phyloP scores from a whole-genome alignment of 2,113 vertebrate species.

The Anguilla rostrata region DNA sequence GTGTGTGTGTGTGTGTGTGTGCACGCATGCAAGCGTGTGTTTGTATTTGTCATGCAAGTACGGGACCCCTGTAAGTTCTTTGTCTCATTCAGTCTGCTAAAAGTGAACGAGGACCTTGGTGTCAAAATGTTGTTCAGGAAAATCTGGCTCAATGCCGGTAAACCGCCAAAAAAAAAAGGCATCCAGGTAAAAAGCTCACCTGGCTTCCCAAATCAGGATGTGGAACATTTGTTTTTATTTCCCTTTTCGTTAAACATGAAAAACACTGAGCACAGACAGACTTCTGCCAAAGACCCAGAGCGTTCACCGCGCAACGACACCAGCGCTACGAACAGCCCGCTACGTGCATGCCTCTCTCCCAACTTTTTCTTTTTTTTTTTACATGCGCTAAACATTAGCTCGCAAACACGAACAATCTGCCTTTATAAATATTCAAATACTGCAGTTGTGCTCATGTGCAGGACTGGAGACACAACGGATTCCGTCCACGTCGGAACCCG shows the following conservation, averaged over 20 bases:
- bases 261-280: neutral
- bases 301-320: neutral
- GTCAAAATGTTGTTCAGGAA: neutral
- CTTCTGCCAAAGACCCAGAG: neutral
- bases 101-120: neutral
- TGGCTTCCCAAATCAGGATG: neutral
- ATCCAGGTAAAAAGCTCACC: neutral
- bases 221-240: neutral
- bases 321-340: neutral
- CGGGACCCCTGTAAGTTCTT: neutral
- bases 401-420: conserved; percentile 25
- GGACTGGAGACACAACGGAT: conserved; percentile 25
- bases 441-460: conserved; percentile 29
- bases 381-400: neutral
- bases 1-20: too few species aligned
- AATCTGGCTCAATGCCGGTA: neutral
- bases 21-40: neutral
- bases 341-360: neutral
- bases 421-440: conserved; percentile 35
- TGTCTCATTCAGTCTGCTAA: neutral
- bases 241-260: neutral
- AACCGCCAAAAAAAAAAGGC: neutral
- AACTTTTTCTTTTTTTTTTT: neutral
- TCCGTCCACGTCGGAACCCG: conserved; percentile 25
- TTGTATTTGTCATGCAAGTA: neutral